phyloP scores from a whole-genome alignment of 2,888 invertebrate species.

The Brachylomia viminalis region DNA sequence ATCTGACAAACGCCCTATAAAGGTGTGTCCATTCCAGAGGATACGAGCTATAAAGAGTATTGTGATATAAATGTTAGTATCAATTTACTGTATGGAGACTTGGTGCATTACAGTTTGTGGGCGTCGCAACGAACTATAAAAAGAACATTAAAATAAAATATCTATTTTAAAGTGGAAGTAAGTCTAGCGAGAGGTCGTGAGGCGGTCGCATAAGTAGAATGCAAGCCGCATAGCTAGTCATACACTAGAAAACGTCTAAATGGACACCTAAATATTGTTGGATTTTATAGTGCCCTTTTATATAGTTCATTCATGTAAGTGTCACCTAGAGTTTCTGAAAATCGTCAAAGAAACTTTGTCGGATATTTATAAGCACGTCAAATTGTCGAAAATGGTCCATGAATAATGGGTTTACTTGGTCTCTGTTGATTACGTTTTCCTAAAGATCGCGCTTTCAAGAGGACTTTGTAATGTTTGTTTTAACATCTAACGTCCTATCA shows the following conservation, averaged over 20 bases:
- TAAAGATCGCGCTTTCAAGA: not conserved
- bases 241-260: not conserved
- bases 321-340: not conserved
- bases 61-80: not conserved
- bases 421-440: not conserved
- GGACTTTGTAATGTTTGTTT: not conserved
- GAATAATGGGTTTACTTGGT: not conserved
- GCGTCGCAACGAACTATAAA: slow-evolving; percentile 6
- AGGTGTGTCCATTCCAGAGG: not conserved
- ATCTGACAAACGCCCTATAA: no score
- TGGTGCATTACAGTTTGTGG: not conserved
- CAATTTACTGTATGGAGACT: not conserved
- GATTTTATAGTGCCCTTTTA: not conserved
- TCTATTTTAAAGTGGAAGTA: slow-evolving; percentile 14
- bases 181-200: not conserved
- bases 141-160: slow-evolving; percentile 9
- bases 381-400: not conserved
- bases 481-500: not conserved
- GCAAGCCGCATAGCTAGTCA: not conserved
- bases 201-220: not conserved
- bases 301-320: not conserved
- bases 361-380: no score
- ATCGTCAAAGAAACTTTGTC: not conserved
- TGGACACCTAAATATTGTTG: not conserved
- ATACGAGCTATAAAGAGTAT: slow-evolving; percentile 17